phyloP scores from a whole-genome alignment of 2,797 vertebrate species.

The Catamblyrhynchus diadema region DNA sequence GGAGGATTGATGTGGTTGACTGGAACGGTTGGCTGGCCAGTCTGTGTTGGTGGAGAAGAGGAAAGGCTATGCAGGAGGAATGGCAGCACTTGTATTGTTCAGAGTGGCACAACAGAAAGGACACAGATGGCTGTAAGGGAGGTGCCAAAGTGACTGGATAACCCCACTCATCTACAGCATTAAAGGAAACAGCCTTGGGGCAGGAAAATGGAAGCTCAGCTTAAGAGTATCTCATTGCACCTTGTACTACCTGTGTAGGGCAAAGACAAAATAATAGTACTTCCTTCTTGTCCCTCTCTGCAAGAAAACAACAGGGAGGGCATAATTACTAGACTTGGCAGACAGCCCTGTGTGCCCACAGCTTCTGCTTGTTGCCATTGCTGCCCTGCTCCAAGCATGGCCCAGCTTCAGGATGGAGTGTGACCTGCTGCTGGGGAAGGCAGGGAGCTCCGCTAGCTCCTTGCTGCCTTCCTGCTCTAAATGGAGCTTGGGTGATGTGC shows the following conservation, averaged over 20 bases:
- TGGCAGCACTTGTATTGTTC: neutral
- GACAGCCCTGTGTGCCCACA: neutral
- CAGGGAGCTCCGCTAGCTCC: neutral
- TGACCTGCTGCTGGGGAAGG: neutral
- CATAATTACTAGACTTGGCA: neutral
- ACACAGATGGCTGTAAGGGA: neutral
- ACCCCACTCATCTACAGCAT: neutral
- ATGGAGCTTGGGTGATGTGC: neutral
- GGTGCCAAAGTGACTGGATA: neutral
- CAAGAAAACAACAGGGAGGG: neutral
- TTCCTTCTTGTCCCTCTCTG: neutral
- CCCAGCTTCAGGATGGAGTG: fast-evolving
- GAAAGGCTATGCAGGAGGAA: neutral
- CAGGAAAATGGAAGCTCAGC: neutral
- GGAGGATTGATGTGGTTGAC: neutral
- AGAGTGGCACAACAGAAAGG: neutral
- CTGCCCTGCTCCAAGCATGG: fast-evolving
- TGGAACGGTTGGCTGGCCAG: neutral
- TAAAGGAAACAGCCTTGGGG: neutral
- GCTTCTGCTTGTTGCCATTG: neutral
- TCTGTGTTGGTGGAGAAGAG: neutral
- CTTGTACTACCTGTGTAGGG: neutral
- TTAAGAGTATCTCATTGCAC: neutral
- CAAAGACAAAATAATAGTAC: neutral
- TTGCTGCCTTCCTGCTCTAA: fast-evolving